Evolutionary conservation across 2,797 vertebrate genomes (phyloP), one percentile per base, ranked within the genome.

Genomic region (Taeniopygia guttata): DNA sequence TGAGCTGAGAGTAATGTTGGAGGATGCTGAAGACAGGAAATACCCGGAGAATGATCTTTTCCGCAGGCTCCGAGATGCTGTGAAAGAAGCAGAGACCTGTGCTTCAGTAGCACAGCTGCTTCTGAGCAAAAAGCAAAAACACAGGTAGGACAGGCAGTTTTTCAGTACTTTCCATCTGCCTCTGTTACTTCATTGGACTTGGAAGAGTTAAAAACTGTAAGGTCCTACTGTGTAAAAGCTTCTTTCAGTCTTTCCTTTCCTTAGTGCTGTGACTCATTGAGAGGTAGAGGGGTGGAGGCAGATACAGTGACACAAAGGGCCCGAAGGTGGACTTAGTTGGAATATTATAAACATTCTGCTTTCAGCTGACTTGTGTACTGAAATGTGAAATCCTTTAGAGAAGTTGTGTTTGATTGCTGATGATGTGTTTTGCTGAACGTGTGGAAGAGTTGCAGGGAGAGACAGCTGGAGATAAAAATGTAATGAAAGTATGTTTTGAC

Each of bases 61-160:
- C 94, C 98, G 99, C 42, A 98, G 98, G 73, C 98, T 99, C 54
- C 98, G 98, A 87, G 99, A 99, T 96, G 98, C 99, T 96, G 99
- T 99, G 54, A 99, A 99, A 96, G 99, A 99, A 97, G 99, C 99
- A 1, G 99, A 99, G 97, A 99, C 99, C 4, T 99, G 99, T 97
- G 99, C 99, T 58, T 99, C 99, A 26, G 99, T 99, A 26, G 99
- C 99, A 74, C 99, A 99, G 95, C 97, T 99, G 79, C 98, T 99
- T 90, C 98, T 99, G 89, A 99, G 99, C 96, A 99, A 99, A 97
- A 99, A 99, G 89, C 99, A 99, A 88, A 99, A 98, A 42, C 99
- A 99, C 96, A 99, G 98, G 99, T 99, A 93, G 95, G 97, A 56
- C 10, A 52, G 43, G 22, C 20, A 6, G n/a, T 13, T 87, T 56